Base-by-base conservation (phyloP, 1,140 invertebrate genomes). In the Phocides pigmalion region DNA sequence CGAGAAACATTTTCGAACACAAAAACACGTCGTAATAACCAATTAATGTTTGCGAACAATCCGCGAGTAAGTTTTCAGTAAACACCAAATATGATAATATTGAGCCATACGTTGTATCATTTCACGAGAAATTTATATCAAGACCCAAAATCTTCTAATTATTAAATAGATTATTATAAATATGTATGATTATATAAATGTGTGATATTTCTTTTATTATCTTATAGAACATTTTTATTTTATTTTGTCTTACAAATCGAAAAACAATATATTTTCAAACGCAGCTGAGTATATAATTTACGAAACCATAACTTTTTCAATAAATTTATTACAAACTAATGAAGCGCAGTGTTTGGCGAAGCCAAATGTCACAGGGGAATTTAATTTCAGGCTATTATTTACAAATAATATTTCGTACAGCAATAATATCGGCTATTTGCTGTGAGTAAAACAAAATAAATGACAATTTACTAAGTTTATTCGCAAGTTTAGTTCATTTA, bases 1-100 rank as follows among this genome's bases (percentile, higher is more conserved):
- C 65, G 66, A 71, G 69, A 62, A 74, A 72, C 73, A 74, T 76
- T 76, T 74, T 68, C 62, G 74, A 74, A 72, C 70, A 73, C 70
- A 77, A 81, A 82, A 79, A 79, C 72, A 76, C 49, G 56, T 59
- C 37, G 47, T 64, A 71, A 70, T 68, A 71, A 70, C 41, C 53
- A 70, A 74, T 72, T 68, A 71, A 71, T 72, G 61, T 64, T 69
- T 69, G 46, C 44, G 61, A 72, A 72, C 62, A 72, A 46, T 35
- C 44, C 58, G 44, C 16, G 25, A 32, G 25, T 49, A 61, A 47
- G 16, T 61, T 61, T 37, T 37, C 25, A 37, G 44, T 20, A 61
- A 35, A 61, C 42, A 35, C 32, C 42, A 14, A 49, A 35, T 53
- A 53, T 35, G 25, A 35, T 53, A 39, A 39, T 39, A 14, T 8